phyloP scores from a whole-genome alignment of 30 jellyfish, hydroid and myxozoan species.

The Aurelia sp. region DNA sequence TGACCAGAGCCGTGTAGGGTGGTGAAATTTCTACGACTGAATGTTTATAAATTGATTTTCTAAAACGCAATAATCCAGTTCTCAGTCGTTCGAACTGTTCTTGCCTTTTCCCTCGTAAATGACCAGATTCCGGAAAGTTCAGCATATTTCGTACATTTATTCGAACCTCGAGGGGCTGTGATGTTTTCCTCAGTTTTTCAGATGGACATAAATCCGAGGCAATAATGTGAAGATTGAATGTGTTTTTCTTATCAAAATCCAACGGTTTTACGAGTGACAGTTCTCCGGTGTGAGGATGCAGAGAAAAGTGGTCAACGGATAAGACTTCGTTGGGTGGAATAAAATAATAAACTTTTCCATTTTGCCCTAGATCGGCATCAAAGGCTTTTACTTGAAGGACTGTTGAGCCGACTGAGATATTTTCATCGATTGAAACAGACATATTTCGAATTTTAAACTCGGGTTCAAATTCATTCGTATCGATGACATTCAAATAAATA shows the following conservation, averaged over 20 bases:
- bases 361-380: constrained; percentile 70
- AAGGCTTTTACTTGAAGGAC: constrained; percentile 45
- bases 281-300: constrained; percentile 73
- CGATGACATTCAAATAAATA: constrained; percentile 57
- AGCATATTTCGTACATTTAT: constrained; percentile 26
- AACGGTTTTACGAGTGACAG: constrained; percentile 61
- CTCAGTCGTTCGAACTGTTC: neutral
- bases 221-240: constrained; percentile 31
- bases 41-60: constrained; percentile 16
- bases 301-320: constrained; percentile 52
- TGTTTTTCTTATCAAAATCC: constrained; percentile 21
- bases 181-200: constrained; percentile 22
- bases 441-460: constrained; percentile 33
- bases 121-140: constrained; percentile 20
- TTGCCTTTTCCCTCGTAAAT: constrained; percentile 51
- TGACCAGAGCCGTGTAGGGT: constrained; percentile 72
- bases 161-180: constrained; percentile 56
- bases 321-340: constrained; percentile 45
- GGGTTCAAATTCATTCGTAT: constrained; percentile 53
- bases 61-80: constrained; percentile 1
- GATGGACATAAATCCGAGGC: constrained; percentile 70
- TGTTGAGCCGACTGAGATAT: constrained; percentile 47
- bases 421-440: constrained; percentile 38
- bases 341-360: constrained; percentile 68
- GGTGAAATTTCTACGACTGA: constrained; percentile 79